Conservation (phyloP, 2,797 vertebrate genomes). For the Cephalopachus bancanus region DNA sequence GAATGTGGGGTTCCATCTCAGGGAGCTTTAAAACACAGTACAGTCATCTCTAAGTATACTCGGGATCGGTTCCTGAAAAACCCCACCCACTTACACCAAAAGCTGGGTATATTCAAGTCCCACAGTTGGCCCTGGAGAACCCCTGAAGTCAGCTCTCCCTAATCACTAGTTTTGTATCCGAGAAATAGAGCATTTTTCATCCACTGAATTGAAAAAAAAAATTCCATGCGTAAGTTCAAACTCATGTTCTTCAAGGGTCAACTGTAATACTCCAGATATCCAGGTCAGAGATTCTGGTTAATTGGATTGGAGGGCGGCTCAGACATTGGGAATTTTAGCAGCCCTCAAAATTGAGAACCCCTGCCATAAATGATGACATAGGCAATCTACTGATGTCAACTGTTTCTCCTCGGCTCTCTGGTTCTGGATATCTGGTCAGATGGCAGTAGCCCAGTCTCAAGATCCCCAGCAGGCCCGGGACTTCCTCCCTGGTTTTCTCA, state of each 20-base stretch:
- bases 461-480: rapidly evolving
- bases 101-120: not conserved
- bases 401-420: rapidly evolving
- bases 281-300: not conserved
- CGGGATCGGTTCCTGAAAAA: rapidly evolving
- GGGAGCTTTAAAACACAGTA: not conserved
- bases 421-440: not conserved
- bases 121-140: not conserved
- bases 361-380: not conserved
- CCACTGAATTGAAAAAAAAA: not conserved
- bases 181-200: not conserved
- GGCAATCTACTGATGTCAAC: not conserved
- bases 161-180: not conserved
- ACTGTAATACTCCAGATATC: not conserved
- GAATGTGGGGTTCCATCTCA: not conserved
- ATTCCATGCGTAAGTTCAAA: not conserved
- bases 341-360: not conserved
- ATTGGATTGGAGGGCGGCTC: not conserved
- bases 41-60: not conserved
- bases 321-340: not conserved
- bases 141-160: not conserved
- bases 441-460: not conserved
- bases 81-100: not conserved
- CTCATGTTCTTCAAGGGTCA: not conserved
- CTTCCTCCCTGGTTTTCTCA: not conserved